phyloP scores from a whole-genome alignment of 2,797 vertebrate genomes.

The Mormyrus proboscirostris region DNA sequence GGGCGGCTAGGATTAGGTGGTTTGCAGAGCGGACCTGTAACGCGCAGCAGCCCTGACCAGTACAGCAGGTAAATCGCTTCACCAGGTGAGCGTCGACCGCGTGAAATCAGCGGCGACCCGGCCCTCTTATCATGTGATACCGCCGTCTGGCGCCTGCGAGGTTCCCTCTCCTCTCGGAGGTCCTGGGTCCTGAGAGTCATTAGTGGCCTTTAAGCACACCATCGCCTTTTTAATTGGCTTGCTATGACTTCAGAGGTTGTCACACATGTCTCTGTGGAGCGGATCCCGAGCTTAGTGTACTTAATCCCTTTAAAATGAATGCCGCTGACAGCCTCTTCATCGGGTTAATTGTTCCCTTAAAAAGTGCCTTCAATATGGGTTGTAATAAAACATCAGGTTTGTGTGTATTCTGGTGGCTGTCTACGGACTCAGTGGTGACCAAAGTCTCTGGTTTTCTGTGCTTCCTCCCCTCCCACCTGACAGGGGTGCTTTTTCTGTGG shows the following conservation, averaged over 20 bases:
- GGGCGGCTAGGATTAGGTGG: conserved; percentile 4
- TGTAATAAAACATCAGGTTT: background rate
- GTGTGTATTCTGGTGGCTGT: background rate
- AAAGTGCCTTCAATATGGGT: background rate
- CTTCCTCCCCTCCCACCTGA: conserved; percentile 35
- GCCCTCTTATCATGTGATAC: background rate
- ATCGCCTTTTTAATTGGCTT: background rate
- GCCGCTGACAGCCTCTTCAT: background rate
- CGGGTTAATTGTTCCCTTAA: background rate
- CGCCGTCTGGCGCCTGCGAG: background rate
- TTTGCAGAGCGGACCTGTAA: conserved; percentile 9
- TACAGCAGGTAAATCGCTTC: background rate
- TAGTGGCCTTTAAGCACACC: background rate
- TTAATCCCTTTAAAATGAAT: conserved; percentile 12
- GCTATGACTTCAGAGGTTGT: background rate
- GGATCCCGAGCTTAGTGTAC: background rate
- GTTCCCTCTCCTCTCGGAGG: background rate
- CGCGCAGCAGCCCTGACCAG: background rate
- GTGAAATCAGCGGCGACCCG: background rate
- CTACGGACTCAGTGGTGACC: background rate
- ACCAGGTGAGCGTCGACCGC: background rate
- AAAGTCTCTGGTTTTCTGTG: background rate
- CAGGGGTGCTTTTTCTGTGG: conserved; percentile 95
- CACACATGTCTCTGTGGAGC: background rate
- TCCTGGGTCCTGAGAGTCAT: background rate